A percentile compares a stretch with the other conserved stretches of the same genome.
Conservation (phyloP, 2,888 invertebrate species). For the Ectemnius continuus region DNA sequence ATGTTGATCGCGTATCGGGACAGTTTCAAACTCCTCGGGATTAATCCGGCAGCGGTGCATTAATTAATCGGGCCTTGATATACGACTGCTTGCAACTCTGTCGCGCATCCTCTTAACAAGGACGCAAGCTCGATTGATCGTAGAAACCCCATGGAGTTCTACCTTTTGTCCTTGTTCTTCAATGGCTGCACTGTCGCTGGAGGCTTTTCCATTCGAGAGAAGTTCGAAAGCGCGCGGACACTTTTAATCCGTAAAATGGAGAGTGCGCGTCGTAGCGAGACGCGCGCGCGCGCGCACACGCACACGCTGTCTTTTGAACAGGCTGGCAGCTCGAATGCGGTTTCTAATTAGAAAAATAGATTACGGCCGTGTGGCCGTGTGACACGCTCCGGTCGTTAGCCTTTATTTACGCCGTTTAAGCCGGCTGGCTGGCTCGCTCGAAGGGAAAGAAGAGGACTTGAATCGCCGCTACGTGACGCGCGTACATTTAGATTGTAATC, state of each 20-base stretch:
- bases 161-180: too few species aligned
- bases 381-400: conserved; percentile 2
- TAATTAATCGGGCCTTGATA: conserved; percentile 1
- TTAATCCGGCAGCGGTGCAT: not conserved
- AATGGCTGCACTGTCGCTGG: too few species aligned
- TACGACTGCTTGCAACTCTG: conserved; percentile 1
- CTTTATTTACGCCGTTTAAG: conserved; percentile 25
- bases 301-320: too few species aligned
- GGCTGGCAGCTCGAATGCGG: conserved; percentile 10
- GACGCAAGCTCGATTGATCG: too few species aligned
- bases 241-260: too few species aligned
- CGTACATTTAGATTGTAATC: conserved; percentile 36
- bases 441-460: conserved; percentile 35
- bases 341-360: conserved; percentile 21
- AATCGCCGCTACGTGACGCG: conserved; percentile 45
- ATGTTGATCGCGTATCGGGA: not conserved
- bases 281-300: too few species aligned
- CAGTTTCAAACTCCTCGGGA: not conserved
- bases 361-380: conserved; percentile 22
- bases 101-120: not conserved
- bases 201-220: too few species aligned
- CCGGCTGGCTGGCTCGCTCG: not conserved
- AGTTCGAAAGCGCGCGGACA: too few species aligned
- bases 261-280: too few species aligned
- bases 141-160: too few species aligned